Conservation (phyloP, 2,888 invertebrate species). For the Rhingia rostrata region DNA sequence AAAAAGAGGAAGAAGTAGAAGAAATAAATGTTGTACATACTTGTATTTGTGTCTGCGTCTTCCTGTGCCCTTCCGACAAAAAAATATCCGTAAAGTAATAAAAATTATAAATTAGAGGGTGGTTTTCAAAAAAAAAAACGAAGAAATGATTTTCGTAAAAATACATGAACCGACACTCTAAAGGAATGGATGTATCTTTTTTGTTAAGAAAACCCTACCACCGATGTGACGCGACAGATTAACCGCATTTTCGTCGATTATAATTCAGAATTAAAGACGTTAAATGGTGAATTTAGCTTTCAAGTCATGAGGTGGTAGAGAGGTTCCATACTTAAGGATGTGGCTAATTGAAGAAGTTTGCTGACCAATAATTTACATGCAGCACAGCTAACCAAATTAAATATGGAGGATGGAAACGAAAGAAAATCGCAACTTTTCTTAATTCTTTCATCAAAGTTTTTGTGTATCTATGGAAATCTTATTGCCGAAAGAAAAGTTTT, state of each 20-base stretch:
- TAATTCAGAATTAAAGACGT: constrained; percentile 73
- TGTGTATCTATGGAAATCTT: constrained; percentile 32
- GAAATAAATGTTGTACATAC: constrained; percentile 37
- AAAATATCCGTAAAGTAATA: constrained; percentile 65
- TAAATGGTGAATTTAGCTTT: constrained; percentile 70
- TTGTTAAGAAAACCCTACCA: constrained; percentile 37
- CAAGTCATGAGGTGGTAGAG: constrained; percentile 53
- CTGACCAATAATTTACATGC: constrained; percentile 58
- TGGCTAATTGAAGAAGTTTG: constrained; percentile 65
- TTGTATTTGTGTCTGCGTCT: constrained; percentile 33
- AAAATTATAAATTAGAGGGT: constrained; percentile 74
- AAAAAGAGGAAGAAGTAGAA: constrained; percentile 4
- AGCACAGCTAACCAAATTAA: constrained; percentile 17
- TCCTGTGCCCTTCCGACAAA: constrained; percentile 66
- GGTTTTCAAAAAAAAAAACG: constrained; percentile 57
- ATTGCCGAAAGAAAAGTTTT: not conserved
- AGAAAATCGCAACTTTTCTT: constrained; percentile 11
- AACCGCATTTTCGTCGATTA: constrained; percentile 48
- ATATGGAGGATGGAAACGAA: not conserved
- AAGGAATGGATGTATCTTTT: too few relatives aligned
- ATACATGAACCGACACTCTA: not conserved
- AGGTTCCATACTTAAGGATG: constrained; percentile 63
- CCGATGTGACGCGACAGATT: not conserved
- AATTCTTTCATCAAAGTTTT: constrained; percentile 15
- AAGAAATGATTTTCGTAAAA: not conserved